Evolutionary conservation across 2,888 invertebrate species (phyloP).

Genomic region (Ormyrus thymus): DNA sequence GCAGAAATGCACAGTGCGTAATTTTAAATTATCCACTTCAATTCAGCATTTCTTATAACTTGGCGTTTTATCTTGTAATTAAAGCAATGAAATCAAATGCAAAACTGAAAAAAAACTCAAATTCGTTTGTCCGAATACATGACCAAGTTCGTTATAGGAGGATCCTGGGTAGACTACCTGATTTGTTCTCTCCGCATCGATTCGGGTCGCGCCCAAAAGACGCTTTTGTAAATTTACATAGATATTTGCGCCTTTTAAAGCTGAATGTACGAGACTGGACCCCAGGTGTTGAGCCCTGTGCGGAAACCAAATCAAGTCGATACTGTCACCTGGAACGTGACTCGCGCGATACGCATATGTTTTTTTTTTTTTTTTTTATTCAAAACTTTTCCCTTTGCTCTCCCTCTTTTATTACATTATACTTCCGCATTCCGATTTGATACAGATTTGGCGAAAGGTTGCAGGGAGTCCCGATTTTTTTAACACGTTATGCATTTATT

Average conservation of each 20-base stretch:
- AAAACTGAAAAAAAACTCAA: too few relatives aligned
- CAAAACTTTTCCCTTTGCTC: slow-evolving; percentile 5
- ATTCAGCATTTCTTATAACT: too few relatives aligned
- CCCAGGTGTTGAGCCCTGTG: slow-evolving; percentile 76
- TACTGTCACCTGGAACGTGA: slow-evolving; percentile 76
- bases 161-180: too few relatives aligned
- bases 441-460: slow-evolving; percentile 17
- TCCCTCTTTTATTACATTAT: slow-evolving; percentile 13
- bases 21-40: too few relatives aligned
- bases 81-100: too few relatives aligned
- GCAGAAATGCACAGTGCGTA: neutral
- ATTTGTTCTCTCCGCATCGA: slow-evolving; percentile 19
- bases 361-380: slow-evolving; percentile 34
- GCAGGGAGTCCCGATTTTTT: slow-evolving; percentile 41
- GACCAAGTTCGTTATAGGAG: too few relatives aligned
- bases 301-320: slow-evolving; percentile 76
- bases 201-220: neutral
- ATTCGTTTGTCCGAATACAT: too few relatives aligned
- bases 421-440: slow-evolving; percentile 14
- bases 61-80: too few relatives aligned
- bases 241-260: slow-evolving; percentile 59
- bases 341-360: slow-evolving; percentile 68
- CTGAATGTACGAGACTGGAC: slow-evolving; percentile 74
- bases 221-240: slow-evolving; percentile 4
- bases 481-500: too few relatives aligned